Evolutionary conservation across 2,888 invertebrate genomes (phyloP), one percentile per base, ranked within the genome.

Genomic region (Phyllotreta striolata): DNA sequence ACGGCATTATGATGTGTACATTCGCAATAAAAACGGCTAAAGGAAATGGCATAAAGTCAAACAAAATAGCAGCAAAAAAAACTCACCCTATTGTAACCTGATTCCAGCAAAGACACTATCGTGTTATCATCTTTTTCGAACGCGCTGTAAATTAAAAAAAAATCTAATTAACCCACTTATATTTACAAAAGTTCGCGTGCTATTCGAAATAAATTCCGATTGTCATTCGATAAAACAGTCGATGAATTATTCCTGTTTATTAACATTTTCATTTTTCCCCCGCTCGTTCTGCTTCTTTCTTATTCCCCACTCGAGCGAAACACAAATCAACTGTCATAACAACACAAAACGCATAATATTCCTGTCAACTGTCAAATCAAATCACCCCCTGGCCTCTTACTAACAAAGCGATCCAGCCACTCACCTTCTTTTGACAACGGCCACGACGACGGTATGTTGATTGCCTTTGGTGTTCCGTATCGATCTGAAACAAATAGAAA

Each of bases 71-170:
- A 41, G 9, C 1, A 41, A 3, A 3, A 41, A 1, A 41, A 6
- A 95, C 95, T 88, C 85, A 95, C 96, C 87, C 93, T 88, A 83
- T 91, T 92, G 82, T 91, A 95, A 76, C 96, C 96, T 74, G 90
- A 89, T 79, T 93, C 92, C 75, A 95, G 83, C 74, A 92, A 87
- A 72, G 91, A 88, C 75, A 90, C 84, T 67, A 93, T 86, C 43
- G 87, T 88, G 70, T 90, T 87, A 79, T 95, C 95, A 77, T 93
- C 91, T 80, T 91, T 93, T 74, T 94, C 91, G 76, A 91, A 91
- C 73, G 88, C 88, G 81, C 95, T 95, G 85, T 51, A 88, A 87
- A 24, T 24, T 79, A 77, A 72, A 83, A 81, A 55, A 51, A 40
- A n/a, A n/a, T n/a, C n/a, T n/a, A n/a, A n/a, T n/a, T n/a, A n/a